Base-by-base conservation (phyloP, 2,113 vertebrate genomes). In the Chloropsis hardwickii region DNA sequence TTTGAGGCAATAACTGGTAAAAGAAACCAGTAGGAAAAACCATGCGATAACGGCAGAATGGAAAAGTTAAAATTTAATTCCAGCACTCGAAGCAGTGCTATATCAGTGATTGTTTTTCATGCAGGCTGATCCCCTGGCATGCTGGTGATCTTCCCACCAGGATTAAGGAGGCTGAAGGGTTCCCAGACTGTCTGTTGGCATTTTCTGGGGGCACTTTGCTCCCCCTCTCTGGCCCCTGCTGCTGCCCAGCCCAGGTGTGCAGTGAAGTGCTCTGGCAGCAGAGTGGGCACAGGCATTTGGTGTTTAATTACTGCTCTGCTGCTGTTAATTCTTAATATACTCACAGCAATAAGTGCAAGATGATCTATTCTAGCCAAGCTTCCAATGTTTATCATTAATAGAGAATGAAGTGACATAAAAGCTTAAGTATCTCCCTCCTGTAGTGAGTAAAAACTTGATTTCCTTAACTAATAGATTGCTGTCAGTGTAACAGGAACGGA, bases 391-490 rank as follows among this genome's bases (percentile, higher is more conserved):
- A 33, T 71, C 42, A 10, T 89, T 88, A 82, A 85, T 54, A 57
- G 78, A 37, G 60, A 86, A 92, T 76, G 91, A 94, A 50, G n/a
- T 44, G 37, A 37, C 53, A 81, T 81, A 81, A 78, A 90, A 83
- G 33, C 79, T 85, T 64, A 90, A 95, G 91, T 65, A 64, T 76
- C 84, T 86, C 33, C 76, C 12, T 80, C 62, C 81, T 29, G 61
- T 19, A 87, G 47, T 57, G 81, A 85, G 67, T 51, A 83, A 78
- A 90, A 94, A 72, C 78, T 92, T 61, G 81, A 95, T 94, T 94
- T 94, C 88, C 70, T 95, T 88, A 82, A 69, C 94, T 64, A 88
- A 65, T 45, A 90, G 80, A 44, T 92, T 72, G 35, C 33, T 74
- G 80, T 47, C 53, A 47, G 65, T 31, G 27, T 40, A 83, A 71